Conservation (phyloP, 2,888 invertebrate species). For the Azorinus chamasolen region DNA sequence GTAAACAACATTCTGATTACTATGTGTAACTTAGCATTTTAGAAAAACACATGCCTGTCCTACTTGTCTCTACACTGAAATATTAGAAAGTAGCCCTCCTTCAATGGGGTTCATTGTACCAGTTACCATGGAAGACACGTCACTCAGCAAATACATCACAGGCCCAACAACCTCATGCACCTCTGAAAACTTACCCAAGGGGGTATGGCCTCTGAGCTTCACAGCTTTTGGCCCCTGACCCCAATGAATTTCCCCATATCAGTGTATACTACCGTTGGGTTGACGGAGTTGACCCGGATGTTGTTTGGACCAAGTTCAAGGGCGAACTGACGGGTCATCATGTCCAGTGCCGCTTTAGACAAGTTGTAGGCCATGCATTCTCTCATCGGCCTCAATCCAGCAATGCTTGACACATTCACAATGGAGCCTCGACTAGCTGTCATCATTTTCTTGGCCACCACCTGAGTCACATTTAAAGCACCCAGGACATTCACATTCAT, state of each 20-base stretch:
- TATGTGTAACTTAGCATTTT: too few species aligned
- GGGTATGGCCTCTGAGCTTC: constrained; percentile 92
- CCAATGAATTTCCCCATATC: constrained; percentile 93
- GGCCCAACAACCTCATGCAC: constrained; percentile 46
- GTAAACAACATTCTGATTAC: too few species aligned
- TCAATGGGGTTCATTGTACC: constrained; percentile 56
- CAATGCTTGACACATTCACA: constrained; percentile 93
- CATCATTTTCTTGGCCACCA: constrained; percentile 92
- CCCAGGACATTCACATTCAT: constrained; percentile 93
- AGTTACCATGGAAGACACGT: constrained; percentile 54
- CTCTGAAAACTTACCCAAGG: constrained; percentile 91
- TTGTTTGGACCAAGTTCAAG: constrained; percentile 92
- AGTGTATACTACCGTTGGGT: constrained; percentile 97
- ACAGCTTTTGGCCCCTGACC: constrained; percentile 91
- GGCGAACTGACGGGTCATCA: constrained; percentile 93
- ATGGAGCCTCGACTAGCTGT: constrained; percentile 91
- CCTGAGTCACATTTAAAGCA: constrained; percentile 92
- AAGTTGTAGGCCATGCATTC: constrained; percentile 93
- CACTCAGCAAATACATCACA: constrained; percentile 57
- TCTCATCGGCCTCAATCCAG: constrained; percentile 88
- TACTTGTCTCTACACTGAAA: constrained; percentile 17
- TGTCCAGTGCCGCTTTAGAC: constrained; percentile 95
- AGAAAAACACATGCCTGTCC: too few species aligned
- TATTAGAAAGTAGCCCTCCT: constrained; percentile 54
- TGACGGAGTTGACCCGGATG: constrained; percentile 95